Conservation (phyloP, 1,140 invertebrate species). For the Elysia chlorotica region DNA sequence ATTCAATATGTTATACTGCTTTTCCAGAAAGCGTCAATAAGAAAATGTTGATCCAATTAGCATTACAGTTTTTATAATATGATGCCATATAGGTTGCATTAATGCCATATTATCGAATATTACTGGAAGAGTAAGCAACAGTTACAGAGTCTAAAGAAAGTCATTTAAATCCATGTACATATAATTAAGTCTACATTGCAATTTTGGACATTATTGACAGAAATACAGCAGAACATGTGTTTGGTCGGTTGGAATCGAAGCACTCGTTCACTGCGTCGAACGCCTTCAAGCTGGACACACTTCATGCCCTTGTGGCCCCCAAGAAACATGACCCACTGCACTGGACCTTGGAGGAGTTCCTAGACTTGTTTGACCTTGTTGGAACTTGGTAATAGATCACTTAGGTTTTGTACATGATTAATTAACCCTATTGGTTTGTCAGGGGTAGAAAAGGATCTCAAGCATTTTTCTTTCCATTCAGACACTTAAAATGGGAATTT, state of each 20-base stretch:
- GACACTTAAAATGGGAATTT: not conserved
- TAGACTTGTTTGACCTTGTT: slow-evolving; percentile 58
- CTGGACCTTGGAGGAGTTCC: slow-evolving; percentile 54
- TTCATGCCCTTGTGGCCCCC: slow-evolving; percentile 62
- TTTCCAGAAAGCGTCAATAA: too few species aligned
- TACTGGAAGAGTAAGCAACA: too few species aligned
- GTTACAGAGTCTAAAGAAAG: too few species aligned
- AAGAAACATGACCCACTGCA: slow-evolving; percentile 62
- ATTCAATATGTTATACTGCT: too few species aligned
- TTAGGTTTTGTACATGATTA: not conserved
- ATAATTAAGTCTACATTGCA: too few species aligned
- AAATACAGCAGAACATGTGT: slow-evolving; percentile 57
- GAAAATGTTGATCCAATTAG: too few species aligned
- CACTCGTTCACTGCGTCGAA: slow-evolving; percentile 62
- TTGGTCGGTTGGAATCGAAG: slow-evolving; percentile 59
- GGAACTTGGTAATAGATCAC: slow-evolving; percentile 52
- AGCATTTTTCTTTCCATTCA: not conserved
- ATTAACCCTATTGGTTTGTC: not conserved
- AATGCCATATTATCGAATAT: too few species aligned
- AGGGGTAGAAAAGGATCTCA: not conserved
- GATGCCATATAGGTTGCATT: too few species aligned
- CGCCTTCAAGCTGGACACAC: slow-evolving; percentile 64
- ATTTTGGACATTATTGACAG: too few species aligned
- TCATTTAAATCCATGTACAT: too few species aligned
- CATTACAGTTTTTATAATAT: too few species aligned